Evolutionary conservation across 2,797 vertebrate species (phyloP).

Genomic region (Leuciscus waleckii): DNA sequence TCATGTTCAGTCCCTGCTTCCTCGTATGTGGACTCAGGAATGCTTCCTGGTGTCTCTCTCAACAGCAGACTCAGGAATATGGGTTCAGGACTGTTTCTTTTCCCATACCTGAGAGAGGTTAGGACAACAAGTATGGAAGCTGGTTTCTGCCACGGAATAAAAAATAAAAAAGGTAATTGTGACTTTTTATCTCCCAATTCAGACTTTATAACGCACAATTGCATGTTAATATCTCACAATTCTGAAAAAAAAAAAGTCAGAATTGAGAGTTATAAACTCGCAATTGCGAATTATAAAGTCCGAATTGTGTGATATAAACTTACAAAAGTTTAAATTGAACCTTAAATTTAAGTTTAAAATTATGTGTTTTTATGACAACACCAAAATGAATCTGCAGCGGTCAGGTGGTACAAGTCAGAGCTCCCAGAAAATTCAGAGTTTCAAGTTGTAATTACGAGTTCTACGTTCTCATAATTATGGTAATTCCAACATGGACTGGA

Average conservation of each 20-base stretch:
- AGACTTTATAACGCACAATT: neutral
- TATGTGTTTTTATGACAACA: too few relatives aligned
- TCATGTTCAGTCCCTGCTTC: neutral
- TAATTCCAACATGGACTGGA: too few relatives aligned
- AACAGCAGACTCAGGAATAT: conserved; percentile 86
- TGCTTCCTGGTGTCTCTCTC: conserved; percentile 87
- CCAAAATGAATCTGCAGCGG: too few relatives aligned
- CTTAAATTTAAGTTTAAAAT: too few relatives aligned
- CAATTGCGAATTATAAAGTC: too few relatives aligned
- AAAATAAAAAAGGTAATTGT: too few relatives aligned
- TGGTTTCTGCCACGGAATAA: neutral
- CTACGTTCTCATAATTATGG: too few relatives aligned
- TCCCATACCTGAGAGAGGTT: conserved; percentile 84
- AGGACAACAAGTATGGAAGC: neutral
- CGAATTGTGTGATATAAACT: too few relatives aligned
- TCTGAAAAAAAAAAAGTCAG: neutral
- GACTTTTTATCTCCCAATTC: neutral
- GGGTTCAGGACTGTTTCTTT: conserved; percentile 87
- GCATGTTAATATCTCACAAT: neutral
- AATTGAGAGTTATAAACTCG: neutral
- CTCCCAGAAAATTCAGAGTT: too few relatives aligned
- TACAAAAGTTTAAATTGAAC: too few relatives aligned
- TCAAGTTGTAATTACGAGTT: too few relatives aligned
- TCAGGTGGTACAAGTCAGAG: too few relatives aligned
- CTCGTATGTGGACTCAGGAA: conserved; percentile 69